A percentile compares a stretch with the other conserved stretches of the same genome.
These are phyloP conservation scores for Drosophila sp. DNA, from an alignment of 1,140 invertebrate genomes.

Conservation along the genomic window DNA sequence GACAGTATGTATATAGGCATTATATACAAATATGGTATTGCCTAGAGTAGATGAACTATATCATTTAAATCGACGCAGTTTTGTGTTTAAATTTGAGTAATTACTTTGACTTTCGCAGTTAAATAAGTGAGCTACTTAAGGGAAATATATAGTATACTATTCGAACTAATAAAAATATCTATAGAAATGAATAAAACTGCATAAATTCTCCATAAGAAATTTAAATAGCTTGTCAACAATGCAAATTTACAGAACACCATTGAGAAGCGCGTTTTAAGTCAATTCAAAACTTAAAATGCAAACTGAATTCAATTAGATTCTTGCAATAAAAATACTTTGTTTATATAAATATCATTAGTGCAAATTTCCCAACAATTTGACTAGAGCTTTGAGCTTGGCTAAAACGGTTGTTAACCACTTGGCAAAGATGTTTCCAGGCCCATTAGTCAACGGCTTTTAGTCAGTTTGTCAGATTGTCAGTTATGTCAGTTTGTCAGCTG, in stretches of 20 bases:
- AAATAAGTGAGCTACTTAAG: too few species aligned
- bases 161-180: neutral
- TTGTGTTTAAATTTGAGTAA: neutral
- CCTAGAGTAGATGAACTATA: conserved; percentile 9
- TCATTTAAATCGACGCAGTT: neutral
- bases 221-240: neutral
- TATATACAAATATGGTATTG: conserved; percentile 12
- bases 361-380: conserved; percentile 22
- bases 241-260: too few species aligned
- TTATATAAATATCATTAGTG: conserved; percentile 2
- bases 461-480: conserved; percentile 12
- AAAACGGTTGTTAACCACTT: conserved; percentile 24
- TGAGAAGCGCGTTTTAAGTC: neutral
- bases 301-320: neutral
- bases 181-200: neutral
- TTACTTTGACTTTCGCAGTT: neutral
- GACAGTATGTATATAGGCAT: conserved; percentile 11
- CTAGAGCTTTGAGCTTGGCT: conserved; percentile 7
- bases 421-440: neutral
- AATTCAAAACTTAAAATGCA: neutral
- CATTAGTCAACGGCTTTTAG: conserved; percentile 25
- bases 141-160: too few species aligned
- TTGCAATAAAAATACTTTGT: conserved; percentile 7
- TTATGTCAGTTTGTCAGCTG: conserved; percentile 48
- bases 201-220: neutral